These are phyloP conservation scores for Gila robusta DNA, from an alignment of 2,797 vertebrate genomes.

Conservation along the genomic window DNA sequence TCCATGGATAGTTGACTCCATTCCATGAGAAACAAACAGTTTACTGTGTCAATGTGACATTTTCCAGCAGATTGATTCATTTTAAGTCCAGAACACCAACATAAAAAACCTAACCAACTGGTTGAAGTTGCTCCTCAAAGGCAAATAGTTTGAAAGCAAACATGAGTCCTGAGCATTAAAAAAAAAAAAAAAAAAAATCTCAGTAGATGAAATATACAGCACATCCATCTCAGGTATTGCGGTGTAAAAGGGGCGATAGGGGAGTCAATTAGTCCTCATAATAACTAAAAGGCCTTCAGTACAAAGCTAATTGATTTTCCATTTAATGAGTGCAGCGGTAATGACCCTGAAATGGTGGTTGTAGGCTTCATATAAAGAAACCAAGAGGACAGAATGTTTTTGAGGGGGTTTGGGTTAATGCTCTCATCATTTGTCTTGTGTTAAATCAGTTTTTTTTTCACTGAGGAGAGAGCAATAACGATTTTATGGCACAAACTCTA, in stretches of 20 bases:
- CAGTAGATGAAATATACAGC: slow-evolving; percentile 14
- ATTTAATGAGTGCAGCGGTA: slow-evolving; percentile 51
- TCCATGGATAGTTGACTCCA: background rate
- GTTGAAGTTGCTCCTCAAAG: slow-evolving; percentile 19
- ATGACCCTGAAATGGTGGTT: slow-evolving; percentile 50
- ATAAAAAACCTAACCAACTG: background rate
- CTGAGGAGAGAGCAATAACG: slow-evolving; percentile 14
- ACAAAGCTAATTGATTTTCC: slow-evolving; percentile 61
- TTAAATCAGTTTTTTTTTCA: background rate
- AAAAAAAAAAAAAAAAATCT: background rate
- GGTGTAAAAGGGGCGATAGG: slow-evolving; percentile 15
- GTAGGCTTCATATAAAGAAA: slow-evolving; percentile 13
- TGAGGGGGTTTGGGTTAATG: background rate
- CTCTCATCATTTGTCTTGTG: background rate
- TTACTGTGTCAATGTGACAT: background rate
- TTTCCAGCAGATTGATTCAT: background rate
- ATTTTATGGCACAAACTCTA: slow-evolving; percentile 28
- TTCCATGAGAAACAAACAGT: background rate
- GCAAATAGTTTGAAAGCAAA: slow-evolving; percentile 19
- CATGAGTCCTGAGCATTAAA: background rate
- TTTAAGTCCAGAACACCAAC: slow-evolving; percentile 6
- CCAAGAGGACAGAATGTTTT: slow-evolving; percentile 22
- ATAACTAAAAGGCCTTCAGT: slow-evolving; percentile 61
- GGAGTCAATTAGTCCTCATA: slow-evolving; percentile 49
- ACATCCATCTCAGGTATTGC: slow-evolving; percentile 37